Evolutionary conservation across 2,797 vertebrate species (phyloP).

Genomic region (Centroberyx gerrardi): DNA sequence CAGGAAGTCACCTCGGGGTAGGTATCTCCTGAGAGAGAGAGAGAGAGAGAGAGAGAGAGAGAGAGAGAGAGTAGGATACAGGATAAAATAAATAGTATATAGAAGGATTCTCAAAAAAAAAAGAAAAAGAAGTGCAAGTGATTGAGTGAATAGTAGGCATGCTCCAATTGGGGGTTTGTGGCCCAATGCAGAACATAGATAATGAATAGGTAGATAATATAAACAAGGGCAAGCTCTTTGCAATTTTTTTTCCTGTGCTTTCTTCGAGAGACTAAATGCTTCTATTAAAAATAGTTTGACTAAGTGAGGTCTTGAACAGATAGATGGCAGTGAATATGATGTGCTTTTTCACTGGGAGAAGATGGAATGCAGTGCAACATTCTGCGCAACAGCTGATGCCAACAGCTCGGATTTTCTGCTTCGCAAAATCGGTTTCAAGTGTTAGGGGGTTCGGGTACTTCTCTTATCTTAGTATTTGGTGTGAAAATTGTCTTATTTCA

Average conservation of each 20-base stretch:
- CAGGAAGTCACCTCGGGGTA: slow-evolving; percentile 64
- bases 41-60: neutral
- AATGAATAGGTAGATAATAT: too few relatives aligned
- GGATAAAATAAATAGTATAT: too few relatives aligned
- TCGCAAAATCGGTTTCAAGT: neutral
- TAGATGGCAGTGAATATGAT: too few relatives aligned
- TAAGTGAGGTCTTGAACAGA: too few relatives aligned
- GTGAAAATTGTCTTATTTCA: neutral
- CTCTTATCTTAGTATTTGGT: neutral
- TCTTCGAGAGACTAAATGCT: neutral
- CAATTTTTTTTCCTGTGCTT: neutral
- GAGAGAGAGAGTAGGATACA: slow-evolving; percentile 3
- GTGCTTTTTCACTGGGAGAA: too few relatives aligned
- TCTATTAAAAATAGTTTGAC: too few relatives aligned
- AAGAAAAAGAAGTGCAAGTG: neutral
- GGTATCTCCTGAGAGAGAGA: slow-evolving; percentile 48
- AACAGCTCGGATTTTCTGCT: neutral
- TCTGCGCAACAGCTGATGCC: neutral
- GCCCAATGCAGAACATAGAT: neutral
- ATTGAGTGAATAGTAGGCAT: neutral
- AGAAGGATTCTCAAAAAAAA: too few relatives aligned
- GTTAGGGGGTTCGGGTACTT: neutral
- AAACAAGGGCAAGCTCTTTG: neutral
- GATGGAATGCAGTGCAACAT: neutral
- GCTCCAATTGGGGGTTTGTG: neutral